Percentiles rank a stretch among this genome's conserved stretches.
Conservation (phyloP, 92 coral and sea anemone genomes). For the Porites evermanni region DNA sequence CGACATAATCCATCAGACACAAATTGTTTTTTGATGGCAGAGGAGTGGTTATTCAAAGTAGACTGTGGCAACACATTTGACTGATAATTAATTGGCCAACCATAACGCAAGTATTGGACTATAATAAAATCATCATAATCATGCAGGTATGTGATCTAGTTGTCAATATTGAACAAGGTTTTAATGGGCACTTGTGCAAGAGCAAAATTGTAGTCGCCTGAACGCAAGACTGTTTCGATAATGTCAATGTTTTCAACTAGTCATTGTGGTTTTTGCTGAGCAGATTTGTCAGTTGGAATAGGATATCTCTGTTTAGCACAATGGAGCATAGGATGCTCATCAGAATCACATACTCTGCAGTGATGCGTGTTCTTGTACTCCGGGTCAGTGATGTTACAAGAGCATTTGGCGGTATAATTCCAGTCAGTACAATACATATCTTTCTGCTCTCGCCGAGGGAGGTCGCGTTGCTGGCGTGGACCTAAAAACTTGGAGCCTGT, state of each 20-base stretch:
- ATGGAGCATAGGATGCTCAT: conserved; percentile 39
- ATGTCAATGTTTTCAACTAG: background rate
- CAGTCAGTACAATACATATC: conserved; percentile 50
- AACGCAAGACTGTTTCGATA: conserved; percentile 8
- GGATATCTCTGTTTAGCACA: conserved; percentile 43
- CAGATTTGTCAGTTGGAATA: conserved; percentile 16
- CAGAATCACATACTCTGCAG: conserved; percentile 53
- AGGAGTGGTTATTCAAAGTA: conserved; percentile 41
- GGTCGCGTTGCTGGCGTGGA: background rate
- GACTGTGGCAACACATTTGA: background rate
- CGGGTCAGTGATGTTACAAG: conserved; percentile 28
- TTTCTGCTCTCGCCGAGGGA: too few relatives aligned
- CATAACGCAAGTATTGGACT: conserved; percentile 39
- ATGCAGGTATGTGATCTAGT: conserved; percentile 39
- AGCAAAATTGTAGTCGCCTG: conserved; percentile 8
- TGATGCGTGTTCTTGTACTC: conserved; percentile 39
- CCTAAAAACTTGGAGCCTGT: background rate
- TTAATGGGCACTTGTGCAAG: conserved; percentile 24
- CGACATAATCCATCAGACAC: conserved; percentile 31
- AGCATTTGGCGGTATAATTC: conserved; percentile 53
- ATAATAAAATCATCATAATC: conserved; percentile 43
- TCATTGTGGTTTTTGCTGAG: background rate
- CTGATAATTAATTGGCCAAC: conserved; percentile 49
- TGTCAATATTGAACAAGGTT: conserved; percentile 9
- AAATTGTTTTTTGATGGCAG: conserved; percentile 29